Base-by-base conservation (phyloP, 1,140 invertebrate species). In the Maniola jurtina region DNA sequence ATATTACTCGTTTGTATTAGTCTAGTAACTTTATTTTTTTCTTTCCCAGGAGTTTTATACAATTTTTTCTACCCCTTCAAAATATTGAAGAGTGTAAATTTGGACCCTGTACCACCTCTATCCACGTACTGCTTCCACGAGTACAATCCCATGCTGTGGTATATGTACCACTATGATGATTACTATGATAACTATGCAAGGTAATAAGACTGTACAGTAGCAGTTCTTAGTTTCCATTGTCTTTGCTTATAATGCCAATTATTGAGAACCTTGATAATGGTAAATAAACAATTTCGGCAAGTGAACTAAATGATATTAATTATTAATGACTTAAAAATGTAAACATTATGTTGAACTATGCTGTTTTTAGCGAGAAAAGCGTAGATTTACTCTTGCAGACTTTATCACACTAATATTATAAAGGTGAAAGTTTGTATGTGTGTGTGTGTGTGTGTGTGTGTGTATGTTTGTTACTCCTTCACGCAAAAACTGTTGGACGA, bases 31-130 rank as follows among this genome's bases (percentile, higher is more conserved):
- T 50, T n/a, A 34, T 2, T 55, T 0, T n/a, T 55, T n/a, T 16
- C n/a, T 64, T 11, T 72, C 69, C 5, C 8, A 81, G 79, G 77
- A 15, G 15, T 72, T 8, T 50, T 76, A n/a, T 81, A 75, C 68
- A 77, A 81, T 45, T 64, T 62, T 4, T 5, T 93, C 0, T 93
- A 92, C 73, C 93, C 93, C 0, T 75, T 91, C 14, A 77, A 69
- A 58, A 81, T 94, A 10, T 74, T 80, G 4, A 92, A 92, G 71
- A 70, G 94, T 36, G 80, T 94, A 16, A 74, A 91, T 61, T 62
- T 94, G 0, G 94, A 95, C 76, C 79, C 88, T 4, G 58, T 92
- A 4, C 75, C 89, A 7, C 76, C 91, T 2, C 63, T 79, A 7
- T 72, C 40, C 33, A 80, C 8, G 10, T 86, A 62, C 15, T 76